Conservation (phyloP, 2,888 invertebrate species). For the Bruchidius siliquastri region DNA sequence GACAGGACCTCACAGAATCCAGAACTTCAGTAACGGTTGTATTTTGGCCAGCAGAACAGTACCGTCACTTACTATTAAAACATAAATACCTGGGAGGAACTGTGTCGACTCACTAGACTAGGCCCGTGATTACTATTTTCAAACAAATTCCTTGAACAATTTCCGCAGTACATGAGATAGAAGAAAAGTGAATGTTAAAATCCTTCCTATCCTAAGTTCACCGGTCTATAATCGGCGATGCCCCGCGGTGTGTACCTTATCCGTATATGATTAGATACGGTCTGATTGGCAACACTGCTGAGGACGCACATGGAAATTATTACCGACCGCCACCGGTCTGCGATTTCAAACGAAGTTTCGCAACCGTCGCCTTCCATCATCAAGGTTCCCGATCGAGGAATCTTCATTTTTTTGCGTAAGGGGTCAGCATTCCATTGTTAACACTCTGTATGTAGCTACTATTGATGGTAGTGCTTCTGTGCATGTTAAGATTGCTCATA, state of each 20-base stretch:
- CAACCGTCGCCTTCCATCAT: background rate
- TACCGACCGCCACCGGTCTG: background rate
- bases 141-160: no score
- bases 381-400: background rate
- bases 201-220: no score
- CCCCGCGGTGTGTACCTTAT: background rate
- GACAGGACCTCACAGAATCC: no score
- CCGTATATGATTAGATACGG: slow-evolving; percentile 19
- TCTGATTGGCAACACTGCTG: slow-evolving; percentile 27
- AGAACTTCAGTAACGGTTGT: no score
- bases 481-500: background rate
- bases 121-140: no score
- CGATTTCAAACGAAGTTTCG: background rate
- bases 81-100: no score
- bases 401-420: background rate
- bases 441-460: background rate
- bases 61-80: no score
- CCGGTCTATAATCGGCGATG: background rate
- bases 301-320: slow-evolving; percentile 20
- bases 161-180: no score
- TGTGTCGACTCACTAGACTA: no score
- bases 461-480: background rate
- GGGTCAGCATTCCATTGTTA: background rate
- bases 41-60: no score
- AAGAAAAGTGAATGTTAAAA: no score